Evolutionary conservation across 2,113 vertebrate genomes (phyloP).

Genomic region (Balaeniceps rex): DNA sequence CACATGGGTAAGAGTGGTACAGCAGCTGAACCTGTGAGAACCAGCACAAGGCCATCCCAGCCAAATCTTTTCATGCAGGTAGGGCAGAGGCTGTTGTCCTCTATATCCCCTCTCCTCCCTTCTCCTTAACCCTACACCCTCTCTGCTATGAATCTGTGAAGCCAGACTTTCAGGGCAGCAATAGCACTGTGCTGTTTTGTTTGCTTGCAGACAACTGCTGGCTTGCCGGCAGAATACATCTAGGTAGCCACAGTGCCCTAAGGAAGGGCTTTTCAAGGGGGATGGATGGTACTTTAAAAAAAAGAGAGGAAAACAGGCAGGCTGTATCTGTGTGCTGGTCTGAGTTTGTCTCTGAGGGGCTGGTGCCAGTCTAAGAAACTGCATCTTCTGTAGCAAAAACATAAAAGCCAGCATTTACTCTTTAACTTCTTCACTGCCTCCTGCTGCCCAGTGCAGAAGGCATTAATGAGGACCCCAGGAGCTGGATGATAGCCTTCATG

Average conservation of each 20-base stretch:
- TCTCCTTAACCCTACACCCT: not conserved
- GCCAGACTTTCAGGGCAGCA: not conserved
- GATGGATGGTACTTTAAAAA: not conserved
- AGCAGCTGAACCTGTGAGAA: not conserved
- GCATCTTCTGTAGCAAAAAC: not conserved
- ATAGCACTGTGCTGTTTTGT: not conserved
- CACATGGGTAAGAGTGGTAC: rapidly evolving
- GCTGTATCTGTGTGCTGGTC: not conserved
- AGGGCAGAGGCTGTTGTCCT: not conserved
- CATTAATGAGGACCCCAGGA: not conserved
- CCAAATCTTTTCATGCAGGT: not conserved
- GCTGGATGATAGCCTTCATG: not conserved
- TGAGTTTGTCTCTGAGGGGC: not conserved
- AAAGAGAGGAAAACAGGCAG: not conserved
- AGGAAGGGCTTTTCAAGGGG: not conserved
- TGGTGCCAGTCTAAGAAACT: not conserved
- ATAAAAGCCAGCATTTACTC: not conserved
- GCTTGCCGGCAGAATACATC: not conserved
- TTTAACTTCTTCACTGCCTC: not conserved
- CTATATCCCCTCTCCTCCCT: not conserved
- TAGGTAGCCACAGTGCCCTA: not conserved
- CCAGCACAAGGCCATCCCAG: not conserved
- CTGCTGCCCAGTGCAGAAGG: not conserved
- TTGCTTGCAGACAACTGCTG: not conserved
- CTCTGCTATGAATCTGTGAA: not conserved